Base-by-base conservation (phyloP, 2,888 invertebrate genomes). In the Limnephilus auricula region DNA sequence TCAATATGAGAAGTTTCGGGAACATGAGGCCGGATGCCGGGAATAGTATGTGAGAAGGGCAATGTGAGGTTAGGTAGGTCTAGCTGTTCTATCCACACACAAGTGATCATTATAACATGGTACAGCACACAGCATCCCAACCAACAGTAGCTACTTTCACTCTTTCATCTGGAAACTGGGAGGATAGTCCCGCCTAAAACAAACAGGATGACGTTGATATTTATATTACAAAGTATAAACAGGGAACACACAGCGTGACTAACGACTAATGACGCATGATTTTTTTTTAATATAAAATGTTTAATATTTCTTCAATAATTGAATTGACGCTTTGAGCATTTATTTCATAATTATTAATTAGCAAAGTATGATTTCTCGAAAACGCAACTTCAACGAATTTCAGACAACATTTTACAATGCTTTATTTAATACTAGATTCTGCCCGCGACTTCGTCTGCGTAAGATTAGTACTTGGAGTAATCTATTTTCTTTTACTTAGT, bases 1-100 rank as follows among this genome's bases (percentile, higher is more conserved):
- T 18, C 65, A 78, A 65, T 65, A 65, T 25, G 87, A 87, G 87
- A 78, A 87, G 65, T 87, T 78, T 87, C 87, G 34, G 87, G 18
- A 65, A 65, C 87, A 87, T 65, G 65, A 65, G 90, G 80, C 90
- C 84, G 90, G 90, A 90, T 83, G 90, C 50, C 78, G 84, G 80
- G 50, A 45, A 84, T 83, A 89, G 40, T 12, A 15, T 9, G 65
- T 65, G 32, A 31, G 80, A 82, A 82, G 80, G 80, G 80, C 32
- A 30, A 82, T 82, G 32, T 31, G 80, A 34, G 10, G 32, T 32
- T 32, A 9, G 18, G 25, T 65, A 65, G 25, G 5, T 25, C 6
- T 25, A 65, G 65, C 65, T 25, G 65, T 25, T n/a, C 25, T 65
- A 2, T 65, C 65, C 65, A 25, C 65, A 65, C 65, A 65, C 65